Percentiles rank a stretch among this genome's conserved stretches.
These are phyloP conservation scores for Acromyrmex charruanus DNA, from an alignment of 1,140 invertebrate genomes.

Conservation along the genomic window DNA sequence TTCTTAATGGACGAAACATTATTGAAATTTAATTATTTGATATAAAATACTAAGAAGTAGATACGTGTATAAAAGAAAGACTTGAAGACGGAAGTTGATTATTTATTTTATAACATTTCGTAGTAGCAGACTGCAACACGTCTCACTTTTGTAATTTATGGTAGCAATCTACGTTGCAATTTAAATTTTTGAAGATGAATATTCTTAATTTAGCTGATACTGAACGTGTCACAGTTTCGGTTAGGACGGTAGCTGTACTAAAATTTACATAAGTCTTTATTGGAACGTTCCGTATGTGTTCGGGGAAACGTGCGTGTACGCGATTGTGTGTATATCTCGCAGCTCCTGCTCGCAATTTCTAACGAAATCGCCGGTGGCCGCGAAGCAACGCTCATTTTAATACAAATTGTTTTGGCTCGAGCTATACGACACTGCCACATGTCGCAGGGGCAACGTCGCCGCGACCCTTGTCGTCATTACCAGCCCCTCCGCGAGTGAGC, in stretches of 20 bases:
- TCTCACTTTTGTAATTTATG: background rate
- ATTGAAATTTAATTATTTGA: background rate
- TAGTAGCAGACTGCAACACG: background rate
- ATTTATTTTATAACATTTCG: background rate
- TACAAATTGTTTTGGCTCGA: constrained; percentile 78
- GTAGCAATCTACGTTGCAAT: background rate
- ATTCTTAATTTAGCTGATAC: constrained; percentile 23
- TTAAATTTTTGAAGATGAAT: background rate
- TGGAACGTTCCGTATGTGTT: constrained; percentile 29
- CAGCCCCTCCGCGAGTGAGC: constrained; percentile 69
- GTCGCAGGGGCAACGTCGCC: constrained; percentile 71
- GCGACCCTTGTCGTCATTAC: constrained; percentile 73
- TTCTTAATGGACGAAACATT: background rate
- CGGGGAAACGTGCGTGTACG: background rate
- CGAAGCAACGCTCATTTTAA: constrained; percentile 78
- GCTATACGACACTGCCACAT: constrained; percentile 74
- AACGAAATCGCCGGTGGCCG: constrained; percentile 57
- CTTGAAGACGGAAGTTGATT: background rate
- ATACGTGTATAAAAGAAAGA: no score
- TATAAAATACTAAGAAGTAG: background rate
- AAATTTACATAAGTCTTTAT: constrained; percentile 59
- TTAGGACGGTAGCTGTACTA: background rate
- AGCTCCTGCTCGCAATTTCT: constrained; percentile 52
- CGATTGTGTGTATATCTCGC: constrained; percentile 10
- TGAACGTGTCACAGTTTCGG: constrained; percentile 13